These are phyloP conservation scores for Virgularia gustaviana DNA, from an alignment of 92 coral and sea anemone genomes.

Conservation along the genomic window DNA sequence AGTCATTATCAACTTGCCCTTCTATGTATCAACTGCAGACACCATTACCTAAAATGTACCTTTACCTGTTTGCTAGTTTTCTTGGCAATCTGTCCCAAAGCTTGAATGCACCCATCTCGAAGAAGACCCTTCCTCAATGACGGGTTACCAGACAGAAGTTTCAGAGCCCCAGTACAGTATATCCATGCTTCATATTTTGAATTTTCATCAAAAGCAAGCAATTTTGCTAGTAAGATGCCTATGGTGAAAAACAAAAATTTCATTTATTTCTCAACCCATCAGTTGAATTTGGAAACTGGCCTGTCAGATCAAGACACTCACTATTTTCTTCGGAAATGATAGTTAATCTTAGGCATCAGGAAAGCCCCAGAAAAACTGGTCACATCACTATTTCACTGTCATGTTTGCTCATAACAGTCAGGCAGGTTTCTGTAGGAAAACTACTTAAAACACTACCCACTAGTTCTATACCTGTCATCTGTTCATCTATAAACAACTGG, in stretches of 20 bases:
- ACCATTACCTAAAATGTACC: not conserved
- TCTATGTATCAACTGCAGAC: too few relatives aligned
- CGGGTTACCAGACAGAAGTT: conserved; percentile 76
- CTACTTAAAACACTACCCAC: too few relatives aligned
- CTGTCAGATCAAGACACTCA: too few relatives aligned
- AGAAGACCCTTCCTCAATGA: conserved; percentile 68
- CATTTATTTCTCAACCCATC: too few relatives aligned
- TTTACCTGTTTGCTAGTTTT: conserved; percentile 77
- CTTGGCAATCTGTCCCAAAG: conserved; percentile 60
- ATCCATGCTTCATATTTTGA: conserved; percentile 77
- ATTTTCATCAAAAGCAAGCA: conserved; percentile 59
- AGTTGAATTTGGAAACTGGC: too few relatives aligned
- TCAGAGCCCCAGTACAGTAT: conserved; percentile 77
- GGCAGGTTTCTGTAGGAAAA: too few relatives aligned
- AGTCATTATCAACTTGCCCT: too few relatives aligned
- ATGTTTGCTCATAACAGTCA: too few relatives aligned
- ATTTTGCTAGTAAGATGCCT: conserved; percentile 71
- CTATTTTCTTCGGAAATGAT: too few relatives aligned
- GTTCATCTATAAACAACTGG: conserved; percentile 80
- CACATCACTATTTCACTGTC: not conserved
- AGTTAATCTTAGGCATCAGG: too few relatives aligned
- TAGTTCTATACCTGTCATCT: conserved; percentile 75
- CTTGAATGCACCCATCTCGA: conserved; percentile 59
- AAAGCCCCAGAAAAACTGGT: not conserved
- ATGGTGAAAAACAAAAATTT: not conserved